These are phyloP conservation scores for Tortrix viridana DNA, from an alignment of 2,888 invertebrate genomes.

Conservation along the genomic window DNA sequence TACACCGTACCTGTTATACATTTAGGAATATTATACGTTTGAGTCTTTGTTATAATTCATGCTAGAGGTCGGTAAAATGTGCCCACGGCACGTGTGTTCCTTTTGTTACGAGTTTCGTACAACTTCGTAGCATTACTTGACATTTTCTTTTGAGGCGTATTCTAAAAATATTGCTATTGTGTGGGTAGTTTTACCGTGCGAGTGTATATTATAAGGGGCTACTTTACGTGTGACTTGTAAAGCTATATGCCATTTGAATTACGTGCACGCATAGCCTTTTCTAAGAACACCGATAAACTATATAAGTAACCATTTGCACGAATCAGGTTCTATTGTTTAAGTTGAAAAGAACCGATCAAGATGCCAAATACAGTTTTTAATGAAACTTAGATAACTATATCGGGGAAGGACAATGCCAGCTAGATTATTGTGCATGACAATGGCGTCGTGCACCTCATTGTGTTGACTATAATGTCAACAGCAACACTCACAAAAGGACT, in stretches of 20 bases:
- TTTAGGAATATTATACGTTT: conserved; percentile 49
- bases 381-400: conserved; percentile 26
- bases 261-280: conserved; percentile 5
- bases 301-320: not conserved
- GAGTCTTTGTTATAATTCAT: conserved; percentile 55
- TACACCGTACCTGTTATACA: conserved; percentile 40
- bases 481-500: conserved; percentile 14
- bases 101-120: conserved; percentile 59
- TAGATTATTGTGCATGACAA: conserved; percentile 34
- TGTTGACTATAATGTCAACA: conserved; percentile 25
- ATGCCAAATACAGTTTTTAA: conserved; percentile 22
- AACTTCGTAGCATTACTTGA: conserved; percentile 52
- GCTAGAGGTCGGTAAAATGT: conserved; percentile 54
- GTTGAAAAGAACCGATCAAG: not conserved
- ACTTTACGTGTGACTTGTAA: conserved; percentile 18
- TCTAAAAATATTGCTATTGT: conserved; percentile 33
- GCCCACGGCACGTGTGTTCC: conserved; percentile 58
- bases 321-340: not conserved
- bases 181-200: conserved; percentile 6
- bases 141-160: conserved; percentile 56
- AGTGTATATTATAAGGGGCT: conserved; percentile 6
- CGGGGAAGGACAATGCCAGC: conserved; percentile 28
- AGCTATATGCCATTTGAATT: conserved; percentile 11
- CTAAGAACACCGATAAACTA: too few relatives aligned
- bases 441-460: conserved; percentile 11